Base-by-base conservation (phyloP, 1,140 invertebrate species). In the Nephotettix cincticeps region DNA sequence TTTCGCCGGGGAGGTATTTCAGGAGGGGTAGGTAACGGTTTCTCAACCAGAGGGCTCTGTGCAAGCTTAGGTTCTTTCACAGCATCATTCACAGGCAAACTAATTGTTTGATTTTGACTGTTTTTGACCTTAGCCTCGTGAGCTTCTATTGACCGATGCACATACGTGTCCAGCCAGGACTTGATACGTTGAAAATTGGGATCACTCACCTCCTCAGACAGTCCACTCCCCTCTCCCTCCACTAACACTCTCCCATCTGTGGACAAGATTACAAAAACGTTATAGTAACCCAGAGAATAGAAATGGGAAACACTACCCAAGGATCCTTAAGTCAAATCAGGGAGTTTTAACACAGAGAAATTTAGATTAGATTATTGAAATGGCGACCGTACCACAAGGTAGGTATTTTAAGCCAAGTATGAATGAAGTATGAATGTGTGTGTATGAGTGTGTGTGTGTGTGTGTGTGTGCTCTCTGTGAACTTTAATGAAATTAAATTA, bases 121-220 rank as follows among this genome's bases (percentile, higher is more conserved):
- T 36, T 36, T 36, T 36, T 36, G 32, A 14, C 4, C 32, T 36
- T 36, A 51, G 47, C 14, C 19, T 51, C 47, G 21, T 51, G 47
- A 51, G 14, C 21, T 19, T 51, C 47, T 9, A 51, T 19, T n/a
- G 47, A 51, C 47, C 47, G 47, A 64, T 64, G 61, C 30, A 64
- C 30, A 36, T 36, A 36, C 19, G 68, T 58, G 30, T 70, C 68
- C 54, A 70, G 21, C 68, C 68, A 70, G 19, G 68, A 70, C 23
- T 70, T 70, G 28, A 61, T 40, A 36, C 51, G 51, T 23, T 51
- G 32, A 21, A 58, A 61, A 27, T 54, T 70, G 40, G 68, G n/a
- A 40, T 30, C 68, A 70, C 68, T 70, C 68, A 70, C 68, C 68
- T 70, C 68, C 56, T 70, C 68, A 14, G 51, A 25, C 32, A 56